Base-by-base conservation (phyloP, 2,888 invertebrate species). In the Hoplodrina blanda region DNA sequence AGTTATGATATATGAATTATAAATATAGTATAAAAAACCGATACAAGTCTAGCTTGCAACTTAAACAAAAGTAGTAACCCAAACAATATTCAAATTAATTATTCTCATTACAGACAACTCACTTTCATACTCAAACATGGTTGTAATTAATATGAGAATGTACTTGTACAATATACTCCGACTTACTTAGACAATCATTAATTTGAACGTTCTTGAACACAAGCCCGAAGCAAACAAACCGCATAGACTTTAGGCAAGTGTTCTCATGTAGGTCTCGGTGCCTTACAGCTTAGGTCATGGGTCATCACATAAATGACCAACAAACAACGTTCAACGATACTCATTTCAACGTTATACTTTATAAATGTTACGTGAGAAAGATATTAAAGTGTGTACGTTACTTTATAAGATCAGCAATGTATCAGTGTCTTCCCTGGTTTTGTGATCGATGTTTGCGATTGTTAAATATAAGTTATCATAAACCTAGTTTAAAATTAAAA, bases 111-210 rank as follows among this genome's bases (percentile, higher is more conserved):
- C 19, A 80, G 60, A 62, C 33, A 44, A 63, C 55, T 60, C 41
- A 53, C 33, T 78, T 53, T 25, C 25, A 25, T 50, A 57, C 33
- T 80, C 60, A 80, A 76, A 75, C 56, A 57, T 60, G 55, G 3
- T 53, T 56, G n/a, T 66, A 76, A 66, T 66, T 66, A 46, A 62
- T 59, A 73, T 54, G 63, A 41, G 57, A 62, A 57, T 6, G 25
- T 74, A 54, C 44, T 33, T 11, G n/a, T 44, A 37, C 46, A 62
- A 46, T 75, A 50, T 62, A 80, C 52, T 57, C 41, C 8, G 41
- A 73, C 53, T 74, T 55, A 62, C 59, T 73, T 52, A 66, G 61
- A 76, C 55, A 67, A 62, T 59, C n/a, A 76, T 80, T 75, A 59
- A 76, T 76, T 80, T 65, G 62, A 62, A 75, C 66, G 57, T 66